Base-by-base conservation (phyloP, 2,113 vertebrate species). In the Alligator mississippiensis region DNA sequence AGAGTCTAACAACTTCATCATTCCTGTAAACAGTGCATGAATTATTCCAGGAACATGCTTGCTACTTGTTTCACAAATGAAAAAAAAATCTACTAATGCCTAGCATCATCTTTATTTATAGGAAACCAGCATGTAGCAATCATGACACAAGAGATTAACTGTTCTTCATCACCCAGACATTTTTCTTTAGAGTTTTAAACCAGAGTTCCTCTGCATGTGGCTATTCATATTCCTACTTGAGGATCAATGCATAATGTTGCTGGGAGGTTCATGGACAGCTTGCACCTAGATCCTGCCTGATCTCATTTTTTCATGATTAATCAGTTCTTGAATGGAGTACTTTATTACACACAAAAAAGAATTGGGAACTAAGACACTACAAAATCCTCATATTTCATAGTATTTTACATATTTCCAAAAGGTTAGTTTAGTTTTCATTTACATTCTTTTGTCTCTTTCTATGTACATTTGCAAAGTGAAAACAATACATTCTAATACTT, bases 41-140 rank as follows among this genome's bases (percentile, higher is more conserved):
- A 68, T 94, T 90, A 80, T 86, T 87, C 27, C 13, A 63, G 18
- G 14, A 82, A 63, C 10, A 61, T 18, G 6, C 2, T 63, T 79
- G 4, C 1, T 60, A 54, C 64, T 62, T 88, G 8, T 84, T 97
- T 96, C 22, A 85, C 25, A 85, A 89, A 84, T 14, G 78, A 3
- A 4, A 28, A 19, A 66, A 89, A 92, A 92, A 5, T 11, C 2
- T 94, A 83, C 34, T 77, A 75, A 54, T 89, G 63, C 21, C n/a
- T 93, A 70, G 3, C 21, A 70, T 93, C 27, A 82, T 95, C 55
- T 85, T 90, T 97, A 93, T 91, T 97, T 97, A 90, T 83, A 90
- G 55, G 87, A 92, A 75, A 82, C 3, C 84, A 93, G 55, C n/a
- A 85, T 93, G 85, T 91, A 24, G 47, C 84, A 77, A 68, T 93